Conservation (phyloP, 2,113 vertebrate genomes). For the Tyto alba region DNA sequence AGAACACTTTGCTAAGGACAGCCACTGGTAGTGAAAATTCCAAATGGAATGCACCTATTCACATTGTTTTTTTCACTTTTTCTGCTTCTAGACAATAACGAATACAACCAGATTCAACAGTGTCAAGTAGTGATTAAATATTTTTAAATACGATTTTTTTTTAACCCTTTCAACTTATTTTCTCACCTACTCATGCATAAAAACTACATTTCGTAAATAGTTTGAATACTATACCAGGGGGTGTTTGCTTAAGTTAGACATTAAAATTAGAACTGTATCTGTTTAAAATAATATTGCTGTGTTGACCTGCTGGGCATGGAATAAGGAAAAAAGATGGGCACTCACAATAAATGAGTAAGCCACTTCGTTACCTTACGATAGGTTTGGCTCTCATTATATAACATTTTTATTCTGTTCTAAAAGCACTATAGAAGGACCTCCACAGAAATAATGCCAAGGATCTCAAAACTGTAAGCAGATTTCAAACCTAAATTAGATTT, state of each 20-base stretch:
- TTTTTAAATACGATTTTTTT: not conserved
- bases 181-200: not conserved
- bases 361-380: not conserved
- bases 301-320: not conserved
- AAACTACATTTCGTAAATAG: not conserved
- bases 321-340: not conserved
- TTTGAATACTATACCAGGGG: not conserved
- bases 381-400: not conserved
- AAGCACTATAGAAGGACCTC: not conserved
- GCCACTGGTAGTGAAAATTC: not conserved
- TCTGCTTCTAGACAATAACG: not conserved
- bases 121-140: not conserved
- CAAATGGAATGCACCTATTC: not conserved
- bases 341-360: not conserved
- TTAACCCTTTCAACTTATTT: not conserved
- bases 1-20: not conserved
- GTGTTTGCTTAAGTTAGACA: not conserved
- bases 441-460: not conserved
- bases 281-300: not conserved
- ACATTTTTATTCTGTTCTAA: not conserved
- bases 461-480: constrained; percentile 24
- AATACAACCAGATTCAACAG: not conserved
- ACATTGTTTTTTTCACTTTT: not conserved
- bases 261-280: not conserved
- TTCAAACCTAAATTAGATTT: constrained; percentile 41